Evolutionary conservation across 1,140 invertebrate genomes (phyloP).

Genomic region (Pemphigus obesinymphae): DNA sequence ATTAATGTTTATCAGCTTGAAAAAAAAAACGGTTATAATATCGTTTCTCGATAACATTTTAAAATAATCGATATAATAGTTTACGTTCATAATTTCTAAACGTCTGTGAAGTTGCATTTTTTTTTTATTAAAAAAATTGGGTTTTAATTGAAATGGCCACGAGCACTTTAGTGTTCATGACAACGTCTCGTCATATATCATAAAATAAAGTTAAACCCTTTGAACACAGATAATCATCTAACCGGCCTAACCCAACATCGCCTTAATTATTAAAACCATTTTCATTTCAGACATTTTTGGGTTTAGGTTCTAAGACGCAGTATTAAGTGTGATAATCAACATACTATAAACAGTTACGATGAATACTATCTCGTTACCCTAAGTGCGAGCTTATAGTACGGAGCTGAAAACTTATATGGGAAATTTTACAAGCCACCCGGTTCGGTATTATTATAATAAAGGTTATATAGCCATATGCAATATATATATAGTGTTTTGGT

Average conservation of each 20-base stretch:
- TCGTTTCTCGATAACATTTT: too few relatives aligned
- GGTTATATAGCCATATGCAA: too few relatives aligned
- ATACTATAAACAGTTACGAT: neutral
- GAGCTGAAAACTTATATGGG: neutral
- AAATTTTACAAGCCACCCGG: neutral
- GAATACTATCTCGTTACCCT: neutral
- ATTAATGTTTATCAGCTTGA: too few relatives aligned
- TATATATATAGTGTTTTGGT: too few relatives aligned
- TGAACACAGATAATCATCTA: neutral
- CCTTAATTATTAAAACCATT: neutral
- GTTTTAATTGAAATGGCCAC: neutral
- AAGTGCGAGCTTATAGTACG: neutral
- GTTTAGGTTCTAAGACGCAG: neutral
- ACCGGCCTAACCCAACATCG: neutral
- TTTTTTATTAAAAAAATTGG: neutral
- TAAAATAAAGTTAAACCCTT: neutral
- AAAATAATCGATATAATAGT: too few relatives aligned
- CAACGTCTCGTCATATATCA: neutral
- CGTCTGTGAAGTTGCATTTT: too few relatives aligned
- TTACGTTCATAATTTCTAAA: too few relatives aligned
- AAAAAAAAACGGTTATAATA: too few relatives aligned
- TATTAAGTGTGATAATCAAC: neutral
- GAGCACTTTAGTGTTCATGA: neutral
- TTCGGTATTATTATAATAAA: too few relatives aligned
- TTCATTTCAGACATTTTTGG: neutral